Evolutionary conservation across 2,888 invertebrate genomes (phyloP).

Genomic region (Drosophila hawaiiensis): DNA sequence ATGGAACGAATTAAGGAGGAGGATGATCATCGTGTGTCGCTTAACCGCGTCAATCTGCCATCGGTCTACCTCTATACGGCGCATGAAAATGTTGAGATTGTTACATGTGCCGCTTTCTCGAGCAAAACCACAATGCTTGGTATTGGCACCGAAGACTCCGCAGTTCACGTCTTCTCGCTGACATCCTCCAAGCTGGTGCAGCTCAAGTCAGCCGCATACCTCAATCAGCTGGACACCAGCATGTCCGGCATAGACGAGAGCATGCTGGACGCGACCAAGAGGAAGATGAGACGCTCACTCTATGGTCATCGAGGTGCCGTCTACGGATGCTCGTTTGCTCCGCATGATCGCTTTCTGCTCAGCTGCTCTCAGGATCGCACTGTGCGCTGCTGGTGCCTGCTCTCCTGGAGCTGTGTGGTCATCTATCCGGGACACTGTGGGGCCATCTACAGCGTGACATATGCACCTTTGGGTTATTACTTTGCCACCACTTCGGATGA

Average conservation of each 20-base stretch:
- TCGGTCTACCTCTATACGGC: conserved; percentile 56
- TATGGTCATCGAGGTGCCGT: conserved; percentile 58
- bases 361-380: conserved; percentile 56
- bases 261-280: conserved; percentile 44
- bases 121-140: conserved; percentile 44
- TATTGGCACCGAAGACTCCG: conserved; percentile 49
- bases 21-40: conserved; percentile 49
- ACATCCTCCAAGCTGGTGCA: conserved; percentile 53
- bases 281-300: conserved; percentile 30
- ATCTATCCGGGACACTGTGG: conserved; percentile 59
- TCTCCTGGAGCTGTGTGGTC: conserved; percentile 65
- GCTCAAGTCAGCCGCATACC: conserved; percentile 40
- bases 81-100: conserved; percentile 7
- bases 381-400: conserved; percentile 64
- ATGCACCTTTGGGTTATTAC: conserved; percentile 59
- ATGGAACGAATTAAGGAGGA: conserved; percentile 42
- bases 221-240: conserved; percentile 34
- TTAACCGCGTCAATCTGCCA: conserved; percentile 40
- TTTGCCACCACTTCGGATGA: conserved; percentile 61
- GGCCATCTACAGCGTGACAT: conserved; percentile 46
- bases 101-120: conserved; percentile 57
- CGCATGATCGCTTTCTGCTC: conserved; percentile 52
- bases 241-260: conserved; percentile 49
- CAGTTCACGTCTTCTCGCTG: conserved; percentile 50
- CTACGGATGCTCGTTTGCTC: conserved; percentile 45